A percentile compares a stretch with the other conserved stretches of the same genome.
Evolutionary conservation across 2,113 vertebrate species (phyloP).

Genomic region (Gnathonemus longibarbis): DNA sequence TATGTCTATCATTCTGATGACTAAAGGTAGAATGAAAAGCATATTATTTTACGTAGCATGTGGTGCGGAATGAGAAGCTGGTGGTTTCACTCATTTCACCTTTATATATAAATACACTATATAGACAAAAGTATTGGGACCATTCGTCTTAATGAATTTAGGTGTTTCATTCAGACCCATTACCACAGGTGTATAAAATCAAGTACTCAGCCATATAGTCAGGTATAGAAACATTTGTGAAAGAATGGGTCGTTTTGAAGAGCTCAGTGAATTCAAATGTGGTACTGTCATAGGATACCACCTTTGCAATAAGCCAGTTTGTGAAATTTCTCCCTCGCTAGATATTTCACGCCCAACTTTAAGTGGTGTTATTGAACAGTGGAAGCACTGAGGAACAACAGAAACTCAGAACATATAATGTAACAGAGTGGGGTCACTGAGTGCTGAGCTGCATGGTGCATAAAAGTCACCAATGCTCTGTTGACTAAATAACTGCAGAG

Average conservation of each 20-base stretch:
- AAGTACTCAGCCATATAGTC: background rate
- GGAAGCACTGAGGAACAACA: background rate
- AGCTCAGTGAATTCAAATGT: too few relatives aligned
- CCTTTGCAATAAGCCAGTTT: too few relatives aligned
- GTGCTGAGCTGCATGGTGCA: background rate
- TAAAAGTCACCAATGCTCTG: too few relatives aligned
- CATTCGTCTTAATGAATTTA: background rate
- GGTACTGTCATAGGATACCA: too few relatives aligned
- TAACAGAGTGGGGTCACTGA: background rate
- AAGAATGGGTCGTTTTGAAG: too few relatives aligned
- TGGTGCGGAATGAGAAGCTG: background rate
- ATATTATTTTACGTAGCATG: background rate
- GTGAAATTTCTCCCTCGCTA: too few relatives aligned
- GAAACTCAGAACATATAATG: background rate
- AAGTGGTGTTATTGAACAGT: background rate
- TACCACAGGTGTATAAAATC: background rate
- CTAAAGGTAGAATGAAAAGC: background rate
- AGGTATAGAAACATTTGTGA: too few relatives aligned
- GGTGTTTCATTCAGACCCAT: background rate
- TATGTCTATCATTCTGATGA: background rate
- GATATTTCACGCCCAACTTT: background rate
- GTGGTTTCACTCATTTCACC: background rate
- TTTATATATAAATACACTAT: background rate
- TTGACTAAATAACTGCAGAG: background rate
- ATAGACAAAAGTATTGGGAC: background rate